A percentile compares a stretch with the other conserved stretches of the same genome.
Conservation (phyloP, 2,797 vertebrate genomes). For the Melanitta fusca region DNA sequence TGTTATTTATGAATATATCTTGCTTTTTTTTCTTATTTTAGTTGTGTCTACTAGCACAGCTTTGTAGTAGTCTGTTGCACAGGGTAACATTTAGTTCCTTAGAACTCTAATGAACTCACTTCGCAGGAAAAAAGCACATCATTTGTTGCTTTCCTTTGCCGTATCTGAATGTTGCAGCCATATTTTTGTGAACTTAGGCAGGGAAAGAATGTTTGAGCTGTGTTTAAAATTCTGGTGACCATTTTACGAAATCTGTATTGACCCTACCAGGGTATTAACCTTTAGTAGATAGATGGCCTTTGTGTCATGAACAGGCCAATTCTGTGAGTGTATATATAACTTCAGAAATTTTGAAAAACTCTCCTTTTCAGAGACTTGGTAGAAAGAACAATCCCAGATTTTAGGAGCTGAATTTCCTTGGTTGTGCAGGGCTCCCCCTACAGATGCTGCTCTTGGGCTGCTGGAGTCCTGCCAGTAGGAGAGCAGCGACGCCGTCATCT, state of each 20-base stretch:
- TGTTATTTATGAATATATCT: background rate
- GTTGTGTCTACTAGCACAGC: background rate
- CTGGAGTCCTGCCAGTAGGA: background rate
- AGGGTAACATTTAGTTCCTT: background rate
- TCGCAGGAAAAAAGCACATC: background rate
- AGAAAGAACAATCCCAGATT: background rate
- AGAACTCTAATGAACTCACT: background rate
- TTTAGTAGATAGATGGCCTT: background rate
- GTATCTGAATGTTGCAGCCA: background rate
- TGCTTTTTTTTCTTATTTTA: background rate
- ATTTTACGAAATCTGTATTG: slow-evolving; percentile 15
- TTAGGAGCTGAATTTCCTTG: background rate
- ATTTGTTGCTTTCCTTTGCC: background rate
- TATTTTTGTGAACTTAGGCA: background rate
- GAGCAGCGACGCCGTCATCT: fast-evolving
- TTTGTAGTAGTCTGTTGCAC: background rate
- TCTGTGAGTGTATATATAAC: background rate
- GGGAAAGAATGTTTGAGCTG: background rate
- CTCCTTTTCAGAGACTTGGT: background rate
- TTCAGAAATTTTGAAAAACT: background rate
- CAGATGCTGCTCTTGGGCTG: background rate
- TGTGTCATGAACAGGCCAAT: background rate
- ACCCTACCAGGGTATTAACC: background rate
- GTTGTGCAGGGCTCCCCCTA: background rate
- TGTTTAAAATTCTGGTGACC: background rate